Percentiles rank a stretch among this genome's conserved stretches.
These are phyloP conservation scores for Mormyrops boulengeri DNA, from an alignment of 2,797 vertebrate species.

Conservation along the genomic window DNA sequence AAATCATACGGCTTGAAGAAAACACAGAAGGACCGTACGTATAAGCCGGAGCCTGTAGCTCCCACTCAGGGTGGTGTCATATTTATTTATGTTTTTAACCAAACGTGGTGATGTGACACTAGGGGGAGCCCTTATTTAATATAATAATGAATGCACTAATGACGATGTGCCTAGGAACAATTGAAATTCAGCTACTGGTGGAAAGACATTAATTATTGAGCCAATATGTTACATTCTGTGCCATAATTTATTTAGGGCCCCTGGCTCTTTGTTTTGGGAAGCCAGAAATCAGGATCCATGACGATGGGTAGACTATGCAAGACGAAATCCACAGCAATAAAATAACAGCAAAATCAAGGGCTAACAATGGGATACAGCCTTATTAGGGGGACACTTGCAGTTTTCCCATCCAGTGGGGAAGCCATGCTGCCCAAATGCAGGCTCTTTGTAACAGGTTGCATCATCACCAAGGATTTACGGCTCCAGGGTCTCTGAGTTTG, in stretches of 20 bases:
- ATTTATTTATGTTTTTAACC: not conserved
- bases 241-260: not conserved
- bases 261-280: not conserved
- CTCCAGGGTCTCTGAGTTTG: not conserved
- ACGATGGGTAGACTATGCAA: not conserved
- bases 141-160: not conserved
- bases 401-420: not conserved
- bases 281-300: not conserved
- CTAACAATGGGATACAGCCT: not conserved
- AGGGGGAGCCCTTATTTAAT: constrained; percentile 16
- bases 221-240: not conserved
- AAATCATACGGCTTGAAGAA: not conserved
- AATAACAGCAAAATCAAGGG: not conserved
- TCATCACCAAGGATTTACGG: not conserved
- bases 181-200: constrained; percentile 14
- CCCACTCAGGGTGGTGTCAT: not conserved
- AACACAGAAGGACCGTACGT: not conserved
- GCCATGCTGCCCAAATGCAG: not conserved
- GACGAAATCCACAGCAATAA: not conserved
- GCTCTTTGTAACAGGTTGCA: not conserved
- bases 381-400: not conserved
- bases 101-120: not conserved
- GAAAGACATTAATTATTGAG: constrained; percentile 12
- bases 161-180: not conserved
- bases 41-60: not conserved